phyloP scores from a whole-genome alignment of 1,140 invertebrate species.

The Sitobion miscanthi region DNA sequence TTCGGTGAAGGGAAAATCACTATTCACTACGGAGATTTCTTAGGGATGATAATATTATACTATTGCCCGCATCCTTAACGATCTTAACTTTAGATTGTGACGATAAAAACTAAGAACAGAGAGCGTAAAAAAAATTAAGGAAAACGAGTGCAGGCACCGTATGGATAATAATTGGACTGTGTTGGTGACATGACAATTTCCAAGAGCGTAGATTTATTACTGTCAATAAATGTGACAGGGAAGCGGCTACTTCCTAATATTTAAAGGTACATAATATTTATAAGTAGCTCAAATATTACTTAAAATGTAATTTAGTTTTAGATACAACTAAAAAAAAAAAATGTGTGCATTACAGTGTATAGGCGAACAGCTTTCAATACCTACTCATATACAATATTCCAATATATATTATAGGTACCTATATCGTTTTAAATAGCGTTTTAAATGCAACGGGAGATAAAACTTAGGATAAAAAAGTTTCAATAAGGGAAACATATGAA shows the following conservation, averaged over 20 bases:
- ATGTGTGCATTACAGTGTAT: background rate
- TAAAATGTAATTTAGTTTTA: too few relatives aligned
- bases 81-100: background rate
- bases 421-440: too few relatives aligned
- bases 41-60: background rate
- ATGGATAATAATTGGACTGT: slow-evolving; percentile 1
- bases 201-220: background rate
- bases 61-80: background rate
- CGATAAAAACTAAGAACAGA: background rate
- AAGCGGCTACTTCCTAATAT: background rate
- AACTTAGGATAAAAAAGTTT: too few relatives aligned
- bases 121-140: background rate
- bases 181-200: background rate
- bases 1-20: background rate
- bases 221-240: background rate
- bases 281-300: background rate
- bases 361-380: too few relatives aligned
- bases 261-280: background rate
- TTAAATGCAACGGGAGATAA: too few relatives aligned
- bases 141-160: background rate
- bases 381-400: too few relatives aligned
- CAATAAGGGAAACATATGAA: too few relatives aligned
- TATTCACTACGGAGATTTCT: background rate
- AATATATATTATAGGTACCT: too few relatives aligned
- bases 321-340: background rate